A percentile compares a stretch with the other conserved stretches of the same genome.
Evolutionary conservation across 2,113 vertebrate species (phyloP).

Genomic region (Hippocampus mohnikei): DNA sequence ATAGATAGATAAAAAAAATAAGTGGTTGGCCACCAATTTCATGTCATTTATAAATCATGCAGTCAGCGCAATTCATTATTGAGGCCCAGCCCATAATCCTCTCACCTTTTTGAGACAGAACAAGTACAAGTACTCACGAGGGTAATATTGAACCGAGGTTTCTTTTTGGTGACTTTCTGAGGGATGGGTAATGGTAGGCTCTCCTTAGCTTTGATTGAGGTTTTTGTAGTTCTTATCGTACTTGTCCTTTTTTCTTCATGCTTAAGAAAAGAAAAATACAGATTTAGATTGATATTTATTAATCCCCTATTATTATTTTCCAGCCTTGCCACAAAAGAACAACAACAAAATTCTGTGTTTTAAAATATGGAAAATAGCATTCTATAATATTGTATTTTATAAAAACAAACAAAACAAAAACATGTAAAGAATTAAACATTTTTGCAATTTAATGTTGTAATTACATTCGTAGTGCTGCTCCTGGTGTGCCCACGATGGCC

Average conservation of each 20-base stretch:
- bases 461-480: no score
- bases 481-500: no score
- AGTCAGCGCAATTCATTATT: background rate
- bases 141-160: background rate
- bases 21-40: no score
- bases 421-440: no score
- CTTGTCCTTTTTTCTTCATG: slow-evolving; percentile 5
- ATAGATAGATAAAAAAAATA: background rate
- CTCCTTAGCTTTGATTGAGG: slow-evolving; percentile 17
- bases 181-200: background rate
- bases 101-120: background rate
- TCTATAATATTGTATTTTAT: no score
- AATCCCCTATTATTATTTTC: background rate
- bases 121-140: slow-evolving; percentile 3
- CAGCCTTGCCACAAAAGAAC: no score
- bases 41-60: background rate
- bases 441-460: no score
- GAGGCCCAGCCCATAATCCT: background rate
- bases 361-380: no score
- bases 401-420: no score
- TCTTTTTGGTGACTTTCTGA: background rate
- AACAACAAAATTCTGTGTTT: no score
- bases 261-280: background rate
- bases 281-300: background rate
- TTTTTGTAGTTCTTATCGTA: slow-evolving; percentile 12